phyloP scores from a whole-genome alignment of 2,888 invertebrate genomes.

The Rotaria macrura region DNA sequence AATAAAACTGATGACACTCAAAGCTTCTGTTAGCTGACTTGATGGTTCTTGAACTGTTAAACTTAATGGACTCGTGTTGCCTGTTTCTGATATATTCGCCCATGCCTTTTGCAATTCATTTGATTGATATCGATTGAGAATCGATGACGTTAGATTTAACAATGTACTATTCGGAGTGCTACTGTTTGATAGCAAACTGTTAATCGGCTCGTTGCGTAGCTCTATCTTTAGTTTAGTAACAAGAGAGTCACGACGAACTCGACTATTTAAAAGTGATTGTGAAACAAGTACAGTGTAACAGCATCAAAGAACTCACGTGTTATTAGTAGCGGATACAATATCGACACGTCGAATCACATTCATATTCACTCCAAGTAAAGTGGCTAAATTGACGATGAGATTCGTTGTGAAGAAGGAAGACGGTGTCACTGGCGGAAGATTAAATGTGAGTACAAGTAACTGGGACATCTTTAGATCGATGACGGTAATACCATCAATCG shows the following conservation, averaged over 20 bases:
- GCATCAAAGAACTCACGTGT: constrained; percentile 12
- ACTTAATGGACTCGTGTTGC: too few species aligned
- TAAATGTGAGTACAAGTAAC: constrained; percentile 20
- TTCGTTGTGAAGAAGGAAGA: constrained; percentile 10
- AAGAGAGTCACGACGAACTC: background rate
- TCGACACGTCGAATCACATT: constrained; percentile 26
- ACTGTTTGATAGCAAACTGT: background rate
- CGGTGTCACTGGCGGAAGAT: constrained; percentile 4
- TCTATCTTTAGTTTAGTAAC: background rate
- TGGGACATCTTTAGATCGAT: constrained; percentile 26
- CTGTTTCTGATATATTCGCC: too few species aligned
- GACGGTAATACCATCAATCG: constrained; percentile 7
- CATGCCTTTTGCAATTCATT: background rate
- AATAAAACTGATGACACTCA: background rate
- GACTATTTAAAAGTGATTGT: background rate
- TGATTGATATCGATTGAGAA: background rate
- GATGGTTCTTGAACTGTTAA: background rate
- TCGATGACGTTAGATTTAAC: background rate
- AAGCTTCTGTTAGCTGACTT: background rate
- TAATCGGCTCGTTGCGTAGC: background rate
- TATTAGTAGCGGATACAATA: constrained; percentile 20
- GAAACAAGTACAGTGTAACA: background rate
- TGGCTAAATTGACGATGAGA: constrained; percentile 26
- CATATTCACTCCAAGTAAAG: constrained; percentile 19
- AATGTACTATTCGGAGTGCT: background rate